phyloP scores from a whole-genome alignment of 2,113 vertebrate genomes.

The Microtus pennsylvanicus region DNA sequence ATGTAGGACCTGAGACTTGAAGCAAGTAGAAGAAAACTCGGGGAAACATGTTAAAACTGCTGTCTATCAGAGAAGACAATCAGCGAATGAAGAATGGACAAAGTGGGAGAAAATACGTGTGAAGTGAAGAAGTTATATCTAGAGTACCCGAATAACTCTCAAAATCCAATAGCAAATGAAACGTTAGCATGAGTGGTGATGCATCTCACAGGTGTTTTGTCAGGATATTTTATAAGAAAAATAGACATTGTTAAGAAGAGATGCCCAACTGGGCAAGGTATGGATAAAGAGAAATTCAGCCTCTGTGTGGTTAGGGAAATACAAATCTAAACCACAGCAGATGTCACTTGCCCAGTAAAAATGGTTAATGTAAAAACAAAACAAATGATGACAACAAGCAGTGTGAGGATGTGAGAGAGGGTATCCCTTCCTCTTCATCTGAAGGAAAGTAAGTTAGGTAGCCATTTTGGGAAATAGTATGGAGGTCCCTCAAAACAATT shows the following conservation, averaged over 20 bases:
- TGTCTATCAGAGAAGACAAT: not conserved
- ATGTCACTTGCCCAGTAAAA: not conserved
- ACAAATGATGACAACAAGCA: not conserved
- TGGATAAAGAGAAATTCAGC: not conserved
- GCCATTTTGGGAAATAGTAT: not conserved
- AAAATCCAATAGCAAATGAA: not conserved
- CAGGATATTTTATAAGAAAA: not conserved
- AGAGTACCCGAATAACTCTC: not conserved
- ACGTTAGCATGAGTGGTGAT: not conserved
- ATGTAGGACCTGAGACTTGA: not conserved
- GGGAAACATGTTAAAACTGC: not conserved
- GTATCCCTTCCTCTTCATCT: not conserved
- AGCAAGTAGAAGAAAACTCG: not conserved
- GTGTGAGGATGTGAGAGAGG: not conserved
- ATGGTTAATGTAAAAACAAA: not conserved
- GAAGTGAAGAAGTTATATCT: not conserved
- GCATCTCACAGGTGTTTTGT: not conserved
- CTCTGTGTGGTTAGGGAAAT: not conserved
- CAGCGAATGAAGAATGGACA: not conserved
- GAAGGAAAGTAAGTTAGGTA: not conserved
- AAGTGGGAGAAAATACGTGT: not conserved
- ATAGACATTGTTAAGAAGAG: not conserved
- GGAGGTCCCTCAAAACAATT: not conserved
- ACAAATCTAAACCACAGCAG: not conserved
- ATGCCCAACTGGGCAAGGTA: not conserved